Evolutionary conservation across 92 coral and sea anemone species (phyloP), one percentile per base, ranked within the genome.

Genomic region (Epizoanthus ramosus): DNA sequence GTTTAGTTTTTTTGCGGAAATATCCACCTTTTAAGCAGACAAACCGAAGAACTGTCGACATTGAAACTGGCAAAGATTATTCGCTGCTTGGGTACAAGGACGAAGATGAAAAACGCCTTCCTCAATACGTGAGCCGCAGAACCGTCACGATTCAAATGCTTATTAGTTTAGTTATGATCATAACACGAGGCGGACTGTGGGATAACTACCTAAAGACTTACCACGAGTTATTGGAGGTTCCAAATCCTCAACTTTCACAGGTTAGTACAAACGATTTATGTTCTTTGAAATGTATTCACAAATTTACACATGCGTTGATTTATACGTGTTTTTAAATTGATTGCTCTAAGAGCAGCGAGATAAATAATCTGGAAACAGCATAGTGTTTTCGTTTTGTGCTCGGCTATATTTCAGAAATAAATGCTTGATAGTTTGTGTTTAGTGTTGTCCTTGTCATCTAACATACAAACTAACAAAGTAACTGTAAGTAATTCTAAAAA

Each of bases 151-250:
- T 75, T 31, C 79, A 77, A n/a, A 64, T 90, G 2, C 50, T 89
- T 33, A 25, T 92, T 77, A 87, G 86, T 69, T 52, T 89, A 15
- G 77, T 87, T 41, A 92, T 89, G 74, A 80, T 87, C 3, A 71
- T 88, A 12, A 84, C 77, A 52, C 87, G 96, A 57, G 83, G 91
- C 25, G 88, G 85, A 19, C 77, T 92, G 88, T 92, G 96, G 96
- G 96, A 92, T 63, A 85, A 92, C 79, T 89, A 79, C 52, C 66
- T 89, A 4, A 85, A 83, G 41, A 84, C 88, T 12, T 92, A 92
- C 73, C 93, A 92, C 64, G 92, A 90, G 18, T 83, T 92, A 16
- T 89, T 92, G 15, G 96, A 92, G 84, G 87, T 85, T 23, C 92
- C 90, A 45, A 89, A 81, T 60, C 74, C 90, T 60, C 83, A 79